Evolutionary conservation across 2,113 vertebrate species (phyloP), one percentile per base, ranked within the genome.

Genomic region (Psephotus haematonotus): DNA sequence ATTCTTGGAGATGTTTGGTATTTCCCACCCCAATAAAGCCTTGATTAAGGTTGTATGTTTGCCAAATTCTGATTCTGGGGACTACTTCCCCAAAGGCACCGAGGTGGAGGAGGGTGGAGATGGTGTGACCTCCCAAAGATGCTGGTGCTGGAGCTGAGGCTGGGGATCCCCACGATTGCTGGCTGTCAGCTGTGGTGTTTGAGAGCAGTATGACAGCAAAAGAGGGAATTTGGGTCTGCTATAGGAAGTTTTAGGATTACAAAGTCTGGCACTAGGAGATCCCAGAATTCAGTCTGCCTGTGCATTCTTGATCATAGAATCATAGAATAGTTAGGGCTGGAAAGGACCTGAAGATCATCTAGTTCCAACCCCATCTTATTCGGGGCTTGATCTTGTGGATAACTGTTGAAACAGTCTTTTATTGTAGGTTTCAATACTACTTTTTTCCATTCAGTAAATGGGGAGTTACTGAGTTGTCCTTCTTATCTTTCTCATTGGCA

Each of bases 91-190:
- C 57, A 39, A 63, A 86, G 52, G n/a, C 43, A 86, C 59, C 44
- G 37, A 44, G 41, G 60, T 7, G 3, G 29, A 24, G 43, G 11
- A 62, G 22, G 11, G 13, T 31, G 60, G 23, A 37, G 0, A 0
- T 2, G 10, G 16, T 35, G 70, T 41, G 43, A 44, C 11, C 15
- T 13, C n/a, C 6, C 43, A 55, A 4, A 91, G 12, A 22, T 1
- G 0, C 19, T 0, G 0, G 71, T 29, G 60, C 27, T 29, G 39
- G 25, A 57, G 31, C 37, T 67, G 53, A 17, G n/a, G n/a, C 25
- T 86, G 29, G 41, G 39, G 62, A 29, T 91, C 14, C 22, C 35
- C 59, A 8, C 0, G 0, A 41, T 53, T 62, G 28, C 67, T 72
- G 76, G 39, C 62, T 35, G 19, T 24, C 47, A 37, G 63, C 46